phyloP scores from a whole-genome alignment of 2,888 invertebrate genomes.

The Yponomeuta plumbellus region DNA sequence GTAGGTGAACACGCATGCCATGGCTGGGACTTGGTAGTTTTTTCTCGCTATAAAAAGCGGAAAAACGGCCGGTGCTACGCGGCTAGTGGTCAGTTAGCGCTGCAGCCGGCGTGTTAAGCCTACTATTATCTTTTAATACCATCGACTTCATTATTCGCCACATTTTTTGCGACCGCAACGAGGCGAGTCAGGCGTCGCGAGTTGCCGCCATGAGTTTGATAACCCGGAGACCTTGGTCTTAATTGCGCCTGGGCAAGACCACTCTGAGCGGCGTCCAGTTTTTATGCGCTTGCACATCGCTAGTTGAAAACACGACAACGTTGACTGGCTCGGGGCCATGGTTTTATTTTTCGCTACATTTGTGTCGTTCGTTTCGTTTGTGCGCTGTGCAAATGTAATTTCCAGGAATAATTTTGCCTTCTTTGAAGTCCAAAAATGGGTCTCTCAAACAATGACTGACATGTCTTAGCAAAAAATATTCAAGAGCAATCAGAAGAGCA shows the following conservation, averaged over 20 bases:
- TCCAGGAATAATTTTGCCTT: neutral
- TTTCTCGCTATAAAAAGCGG: constrained; percentile 32
- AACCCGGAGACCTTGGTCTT: constrained; percentile 77
- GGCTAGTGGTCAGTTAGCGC: constrained; percentile 39
- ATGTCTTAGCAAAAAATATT: neutral
- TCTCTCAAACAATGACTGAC: neutral
- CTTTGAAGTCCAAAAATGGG: constrained; percentile 2
- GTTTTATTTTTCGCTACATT: constrained; percentile 28
- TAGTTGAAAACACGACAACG: constrained; percentile 67
- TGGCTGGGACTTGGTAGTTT: neutral
- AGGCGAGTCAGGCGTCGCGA: constrained; percentile 60
- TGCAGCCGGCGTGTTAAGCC: constrained; percentile 58
- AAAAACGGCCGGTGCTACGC: constrained; percentile 35
- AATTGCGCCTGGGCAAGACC: constrained; percentile 72
- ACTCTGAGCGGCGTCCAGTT: constrained; percentile 70
- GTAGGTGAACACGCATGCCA: neutral
- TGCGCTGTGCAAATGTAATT: neutral
- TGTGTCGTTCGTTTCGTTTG: neutral
- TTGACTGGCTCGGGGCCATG: constrained; percentile 26
- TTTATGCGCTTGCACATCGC: constrained; percentile 75
- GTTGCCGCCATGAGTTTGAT: constrained; percentile 72
- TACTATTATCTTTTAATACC: constrained; percentile 72
- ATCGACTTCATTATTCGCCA: constrained; percentile 71
- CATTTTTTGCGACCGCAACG: constrained; percentile 66
- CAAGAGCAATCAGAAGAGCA: neutral